Conservation (phyloP, 2,113 vertebrate genomes). For the Seriola aureovittata region DNA sequence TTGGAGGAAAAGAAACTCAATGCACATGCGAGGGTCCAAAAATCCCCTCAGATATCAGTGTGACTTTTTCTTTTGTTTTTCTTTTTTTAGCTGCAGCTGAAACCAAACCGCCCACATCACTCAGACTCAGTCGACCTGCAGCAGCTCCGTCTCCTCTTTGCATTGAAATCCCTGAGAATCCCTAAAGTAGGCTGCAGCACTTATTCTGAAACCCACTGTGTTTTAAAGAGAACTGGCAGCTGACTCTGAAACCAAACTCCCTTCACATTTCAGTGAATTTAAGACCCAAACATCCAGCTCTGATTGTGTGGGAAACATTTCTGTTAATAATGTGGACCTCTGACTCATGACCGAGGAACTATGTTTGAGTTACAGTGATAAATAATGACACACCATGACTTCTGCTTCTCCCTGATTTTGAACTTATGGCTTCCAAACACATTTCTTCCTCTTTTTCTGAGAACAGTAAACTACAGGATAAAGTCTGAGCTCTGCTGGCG, state of each 20-base stretch:
- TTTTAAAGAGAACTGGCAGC: neutral
- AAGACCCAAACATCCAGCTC: neutral
- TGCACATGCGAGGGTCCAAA: too few relatives aligned
- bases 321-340: neutral
- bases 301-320: neutral
- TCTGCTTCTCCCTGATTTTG: slow-evolving; percentile 34
- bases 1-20: too few relatives aligned
- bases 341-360: neutral
- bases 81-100: neutral
- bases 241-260: slow-evolving; percentile 1
- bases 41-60: neutral
- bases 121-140: too few relatives aligned
- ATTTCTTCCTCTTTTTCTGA: neutral
- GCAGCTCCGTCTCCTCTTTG: neutral
- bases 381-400: neutral
- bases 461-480: neutral
- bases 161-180: slow-evolving; percentile 62
- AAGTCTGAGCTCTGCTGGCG: neutral
- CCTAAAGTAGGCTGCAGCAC: neutral
- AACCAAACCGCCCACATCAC: neutral
- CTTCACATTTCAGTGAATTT: neutral
- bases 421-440: slow-evolving; percentile 14
- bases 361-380: neutral
- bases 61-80: neutral
- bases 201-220: neutral